Evolutionary conservation across 2,797 vertebrate genomes (phyloP).

Genomic region (Fistularia tabacaria): DNA sequence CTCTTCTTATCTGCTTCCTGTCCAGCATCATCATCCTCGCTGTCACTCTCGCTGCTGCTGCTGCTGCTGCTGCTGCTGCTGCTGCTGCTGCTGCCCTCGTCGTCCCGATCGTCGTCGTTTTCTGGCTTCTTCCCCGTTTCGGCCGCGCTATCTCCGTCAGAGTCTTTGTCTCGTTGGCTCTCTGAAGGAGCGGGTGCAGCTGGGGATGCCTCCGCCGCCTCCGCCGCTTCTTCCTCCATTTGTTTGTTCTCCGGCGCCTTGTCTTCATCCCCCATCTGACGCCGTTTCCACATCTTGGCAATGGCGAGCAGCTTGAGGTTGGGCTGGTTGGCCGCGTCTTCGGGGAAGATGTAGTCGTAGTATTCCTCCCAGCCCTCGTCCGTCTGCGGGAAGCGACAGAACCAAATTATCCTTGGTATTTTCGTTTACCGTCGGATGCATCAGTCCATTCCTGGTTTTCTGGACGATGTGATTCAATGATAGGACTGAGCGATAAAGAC

Average conservation of each 20-base stretch:
- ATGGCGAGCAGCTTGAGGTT: conserved; percentile 97
- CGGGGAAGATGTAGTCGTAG: conserved; percentile 98
- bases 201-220: background rate
- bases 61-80: conserved; percentile 13
- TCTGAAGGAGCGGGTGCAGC: background rate
- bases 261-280: conserved; percentile 67
- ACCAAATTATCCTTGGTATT: background rate
- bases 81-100: conserved; percentile 20
- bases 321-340: conserved; percentile 96
- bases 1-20: conserved; percentile 14
- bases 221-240: background rate
- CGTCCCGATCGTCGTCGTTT: conserved; percentile 50
- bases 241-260: conserved; percentile 1
- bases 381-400: conserved; percentile 70
- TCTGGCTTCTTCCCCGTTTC: conserved; percentile 3
- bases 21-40: conserved; percentile 23
- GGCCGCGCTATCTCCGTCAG: conserved; percentile 12
- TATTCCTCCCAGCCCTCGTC: conserved; percentile 98
- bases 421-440: too few relatives aligned
- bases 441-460: too few relatives aligned
- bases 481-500: too few relatives aligned
- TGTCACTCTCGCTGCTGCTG: conserved; percentile 28
- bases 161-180: background rate
- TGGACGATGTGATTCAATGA: too few relatives aligned
- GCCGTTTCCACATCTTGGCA: conserved; percentile 98